phyloP scores from a whole-genome alignment of 2,113 vertebrate species.

The Cyanoliseus patagonus region DNA sequence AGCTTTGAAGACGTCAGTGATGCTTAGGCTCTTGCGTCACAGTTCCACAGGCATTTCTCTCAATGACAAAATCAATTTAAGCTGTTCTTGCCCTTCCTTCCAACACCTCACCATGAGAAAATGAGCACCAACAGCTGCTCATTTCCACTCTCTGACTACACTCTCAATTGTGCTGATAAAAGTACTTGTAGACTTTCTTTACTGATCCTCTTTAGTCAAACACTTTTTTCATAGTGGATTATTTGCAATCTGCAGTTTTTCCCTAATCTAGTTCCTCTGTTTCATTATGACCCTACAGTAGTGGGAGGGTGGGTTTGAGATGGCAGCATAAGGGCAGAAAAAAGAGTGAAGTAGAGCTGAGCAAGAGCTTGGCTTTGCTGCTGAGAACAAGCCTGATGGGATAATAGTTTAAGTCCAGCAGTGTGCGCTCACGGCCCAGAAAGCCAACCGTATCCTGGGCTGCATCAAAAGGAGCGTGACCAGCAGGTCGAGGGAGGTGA shows the following conservation, averaged over 20 bases:
- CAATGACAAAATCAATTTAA: neutral
- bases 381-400: neutral
- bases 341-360: neutral
- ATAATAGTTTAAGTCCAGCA: neutral
- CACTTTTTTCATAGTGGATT: neutral
- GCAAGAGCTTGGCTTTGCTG: neutral
- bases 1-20: neutral
- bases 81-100: neutral
- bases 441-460: too few species aligned
- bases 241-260: neutral
- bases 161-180: neutral
- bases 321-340: neutral
- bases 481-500: too few species aligned
- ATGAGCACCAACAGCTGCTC: neutral
- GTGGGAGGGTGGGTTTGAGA: neutral
- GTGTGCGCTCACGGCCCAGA: too few species aligned
- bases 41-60: neutral
- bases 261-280: neutral
- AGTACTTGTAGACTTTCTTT: neutral
- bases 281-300: neutral
- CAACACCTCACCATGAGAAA: neutral
- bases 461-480: too few species aligned
- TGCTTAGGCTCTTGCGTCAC: neutral
- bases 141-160: neutral
- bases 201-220: neutral